Percentiles rank a stretch among this genome's conserved stretches.
phyloP scores from a whole-genome alignment of 1,140 invertebrate species.

The Paracyclopina nana region DNA sequence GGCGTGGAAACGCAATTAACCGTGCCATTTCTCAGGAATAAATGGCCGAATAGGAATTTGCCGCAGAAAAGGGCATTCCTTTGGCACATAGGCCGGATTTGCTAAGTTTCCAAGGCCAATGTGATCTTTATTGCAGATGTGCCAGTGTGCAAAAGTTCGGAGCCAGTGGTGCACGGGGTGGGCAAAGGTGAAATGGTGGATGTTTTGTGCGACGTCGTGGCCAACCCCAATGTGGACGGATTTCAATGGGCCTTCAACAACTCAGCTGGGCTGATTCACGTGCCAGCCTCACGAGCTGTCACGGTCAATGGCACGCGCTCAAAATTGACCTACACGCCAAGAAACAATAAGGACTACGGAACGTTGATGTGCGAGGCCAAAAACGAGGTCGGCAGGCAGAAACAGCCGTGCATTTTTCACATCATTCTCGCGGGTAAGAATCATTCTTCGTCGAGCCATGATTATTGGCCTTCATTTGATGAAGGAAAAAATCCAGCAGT shows the following conservation, averaged over 20 bases:
- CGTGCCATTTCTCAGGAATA: too few relatives aligned
- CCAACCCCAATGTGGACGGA: slow-evolving; percentile 53
- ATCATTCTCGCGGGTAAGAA: slow-evolving; percentile 24
- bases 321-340: slow-evolving; percentile 22
- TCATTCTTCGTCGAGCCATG: too few relatives aligned
- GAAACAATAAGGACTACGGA: slow-evolving; percentile 24
- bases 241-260: slow-evolving; percentile 80
- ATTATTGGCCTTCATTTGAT: too few relatives aligned
- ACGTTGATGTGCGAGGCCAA: slow-evolving; percentile 24
- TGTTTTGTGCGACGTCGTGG: slow-evolving; percentile 61
- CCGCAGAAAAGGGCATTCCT: too few relatives aligned
- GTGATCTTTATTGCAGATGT: slow-evolving; percentile 43
- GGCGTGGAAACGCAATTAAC: too few relatives aligned
- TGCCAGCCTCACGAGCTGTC: slow-evolving; percentile 35
- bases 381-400: slow-evolving; percentile 24
- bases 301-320: slow-evolving; percentile 17
- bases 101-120: background rate
- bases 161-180: slow-evolving; percentile 46
- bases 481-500: too few relatives aligned
- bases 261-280: slow-evolving; percentile 54
- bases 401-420: slow-evolving; percentile 24
- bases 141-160: slow-evolving; percentile 45
- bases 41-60: too few relatives aligned
- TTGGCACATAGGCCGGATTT: too few relatives aligned
- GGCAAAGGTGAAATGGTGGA: slow-evolving; percentile 55